Evolutionary conservation across 2,888 invertebrate genomes (phyloP), one percentile per base, ranked within the genome.

Genomic region (Calameuta pallipes): DNA sequence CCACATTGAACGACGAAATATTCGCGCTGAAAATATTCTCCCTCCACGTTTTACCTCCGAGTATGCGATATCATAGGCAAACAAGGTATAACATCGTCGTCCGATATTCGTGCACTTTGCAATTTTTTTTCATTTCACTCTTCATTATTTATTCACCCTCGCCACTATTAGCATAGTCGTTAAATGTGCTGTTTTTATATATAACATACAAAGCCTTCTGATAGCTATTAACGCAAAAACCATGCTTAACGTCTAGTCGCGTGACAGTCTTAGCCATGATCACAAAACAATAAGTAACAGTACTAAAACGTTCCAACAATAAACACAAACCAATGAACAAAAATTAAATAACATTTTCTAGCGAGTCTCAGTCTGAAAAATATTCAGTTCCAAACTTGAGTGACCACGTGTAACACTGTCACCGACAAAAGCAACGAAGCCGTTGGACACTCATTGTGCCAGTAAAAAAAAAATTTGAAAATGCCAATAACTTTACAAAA

Each of bases 41-140:
- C 9, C 23, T 56, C 23, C 78, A 81, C 79, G 82, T 82, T 82
- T 82, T 80, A 81, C 82, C 81, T 82, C 82, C 74, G 82, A 81
- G 82, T 80, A 80, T 80, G 80, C 81, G 81, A 81, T 81, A 76
- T 80, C 80, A 80, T 76, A 77, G 79, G 80, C 70, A 75, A 77
- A 78, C 77, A 75, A 71, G 71, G 12, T 71, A 73, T 36, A 70
- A 76, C n/a, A 69, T 75, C 78, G 70, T 23, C 78, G 76, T 79
- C 76, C 76, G 37, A 75, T 3, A 80, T 35, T 36, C 33, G 68
- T 73, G 75, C 56, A 74, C 23, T 74, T 76, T 73, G 37, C 73
- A 69, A 74, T 56, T 23, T 33, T 31, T 30, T 30, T 6, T 71
- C 31, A 31, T 12, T 71, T 33, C 11, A 69, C 37, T 34, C 33